Evolutionary conservation across 2,888 invertebrate species (phyloP), one percentile per base, ranked within the genome.

Genomic region (Melanostoma mellinum): DNA sequence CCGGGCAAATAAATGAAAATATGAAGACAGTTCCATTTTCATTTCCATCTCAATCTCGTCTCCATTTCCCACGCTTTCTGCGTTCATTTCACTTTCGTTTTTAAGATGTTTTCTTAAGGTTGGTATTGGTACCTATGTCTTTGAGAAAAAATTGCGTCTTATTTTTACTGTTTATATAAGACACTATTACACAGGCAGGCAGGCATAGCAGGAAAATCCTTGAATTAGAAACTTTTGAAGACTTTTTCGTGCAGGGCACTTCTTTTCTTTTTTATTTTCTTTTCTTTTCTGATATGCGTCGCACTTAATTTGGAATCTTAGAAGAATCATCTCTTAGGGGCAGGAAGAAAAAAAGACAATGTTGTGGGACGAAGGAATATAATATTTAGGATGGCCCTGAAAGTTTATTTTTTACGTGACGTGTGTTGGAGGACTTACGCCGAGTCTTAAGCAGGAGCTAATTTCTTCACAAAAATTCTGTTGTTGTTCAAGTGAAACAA

Each of bases 1-100:
- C 82, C 82, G 78, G 82, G 82, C 63, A 53, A 56, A 68, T 44
- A 63, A 73, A 68, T 77, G 82, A 77, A 58, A 36, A 38, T 2
- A 32, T n/a, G 46, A 32, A 50, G 33, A 50, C 40, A 6, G 3
- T 50, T 38, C 63, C 63, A 30, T 6, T 46, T 36, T 36, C 9
- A 8, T 36, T 63, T 30, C 8, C 30, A 42, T 42, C 42, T 8
- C 48, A 20, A 42, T 30, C 61, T 35, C 5, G 3, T 0, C 8
- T 3, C 20, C 30, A 20, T 20, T 36, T 46, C 61, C 61, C 46
- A 61, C 48, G 48, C 36, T 38, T 58, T 52, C 60, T 60, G 36
- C 9, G 33, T 58, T 52, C 38, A 8, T 20, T 71, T 60, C 42
- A 40, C 56, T 53, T 50, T n/a, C 30, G 60, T 61, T 76, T 48